Conservation (phyloP, 1,140 invertebrate species). For the Coenobita brevimanus region DNA sequence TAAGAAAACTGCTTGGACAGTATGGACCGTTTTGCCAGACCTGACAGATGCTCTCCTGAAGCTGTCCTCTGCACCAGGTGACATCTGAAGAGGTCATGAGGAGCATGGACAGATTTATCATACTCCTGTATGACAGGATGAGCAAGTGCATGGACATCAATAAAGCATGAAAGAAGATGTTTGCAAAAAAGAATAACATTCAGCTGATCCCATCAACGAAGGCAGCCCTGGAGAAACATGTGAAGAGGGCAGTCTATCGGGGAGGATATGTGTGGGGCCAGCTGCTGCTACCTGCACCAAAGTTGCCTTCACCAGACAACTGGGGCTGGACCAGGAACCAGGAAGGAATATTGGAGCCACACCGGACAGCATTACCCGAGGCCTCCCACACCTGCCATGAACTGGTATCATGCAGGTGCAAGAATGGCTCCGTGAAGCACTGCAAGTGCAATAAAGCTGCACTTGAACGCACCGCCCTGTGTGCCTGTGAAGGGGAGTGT, state of each 20-base stretch:
- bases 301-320: slow-evolving; percentile 21
- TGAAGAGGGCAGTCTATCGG: slow-evolving; percentile 36
- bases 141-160: slow-evolving; percentile 23
- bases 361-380: slow-evolving; percentile 25
- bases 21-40: slow-evolving; percentile 26
- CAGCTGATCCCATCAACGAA: slow-evolving; percentile 25
- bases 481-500: slow-evolving; percentile 24
- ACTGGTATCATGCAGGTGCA: slow-evolving; percentile 8
- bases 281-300: slow-evolving; percentile 31
- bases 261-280: slow-evolving; percentile 40
- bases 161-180: slow-evolving; percentile 16
- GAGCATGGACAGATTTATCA: slow-evolving; percentile 17
- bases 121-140: slow-evolving; percentile 18
- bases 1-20: slow-evolving; percentile 17
- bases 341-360: neutral
- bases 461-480: slow-evolving; percentile 30
- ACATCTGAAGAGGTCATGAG: slow-evolving; percentile 3
- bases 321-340: slow-evolving; percentile 16
- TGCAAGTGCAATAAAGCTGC: slow-evolving; percentile 47
- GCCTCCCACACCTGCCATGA: slow-evolving; percentile 9
- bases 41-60: slow-evolving; percentile 9
- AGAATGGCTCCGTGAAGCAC: slow-evolving; percentile 16
- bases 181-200: neutral
- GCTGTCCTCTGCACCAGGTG: slow-evolving; percentile 10
- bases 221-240: slow-evolving; percentile 34